Percentiles rank a stretch among this genome's conserved stretches.
phyloP scores from a whole-genome alignment of 2,888 invertebrate species.

The Arrhopalites spinosus region DNA sequence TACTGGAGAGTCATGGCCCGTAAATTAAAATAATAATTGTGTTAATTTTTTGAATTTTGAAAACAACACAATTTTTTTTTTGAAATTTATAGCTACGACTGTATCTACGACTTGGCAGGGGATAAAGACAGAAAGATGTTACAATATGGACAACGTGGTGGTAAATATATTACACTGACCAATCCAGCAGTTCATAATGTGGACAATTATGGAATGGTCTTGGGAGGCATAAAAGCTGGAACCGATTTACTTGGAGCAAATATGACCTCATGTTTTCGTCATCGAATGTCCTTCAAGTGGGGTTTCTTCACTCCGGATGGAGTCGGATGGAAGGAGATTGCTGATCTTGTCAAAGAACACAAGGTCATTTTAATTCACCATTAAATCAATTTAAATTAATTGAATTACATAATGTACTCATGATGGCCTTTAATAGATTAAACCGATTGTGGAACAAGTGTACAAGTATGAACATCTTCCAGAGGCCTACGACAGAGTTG shows the following conservation, averaged over 20 bases:
- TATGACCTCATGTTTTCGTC: slow-evolving; percentile 56
- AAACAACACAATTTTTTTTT: too few relatives aligned
- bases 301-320: slow-evolving; percentile 78
- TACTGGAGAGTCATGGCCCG: slow-evolving; percentile 70
- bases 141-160: slow-evolving; percentile 59
- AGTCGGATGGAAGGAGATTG: slow-evolving; percentile 71
- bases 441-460: slow-evolving; percentile 74
- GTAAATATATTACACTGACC: slow-evolving; percentile 77
- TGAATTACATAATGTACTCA: too few relatives aligned
- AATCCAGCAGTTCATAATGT: slow-evolving; percentile 79
- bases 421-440: too few relatives aligned
- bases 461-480: slow-evolving; percentile 73
- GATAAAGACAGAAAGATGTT: slow-evolving; percentile 59
- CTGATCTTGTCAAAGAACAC: slow-evolving; percentile 68
- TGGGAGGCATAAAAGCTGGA: slow-evolving; percentile 68
- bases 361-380: neutral
- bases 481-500: slow-evolving; percentile 70
- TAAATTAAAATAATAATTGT: slow-evolving; percentile 57
- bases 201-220: slow-evolving; percentile 73
- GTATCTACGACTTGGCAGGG: slow-evolving; percentile 83
- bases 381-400: neutral
- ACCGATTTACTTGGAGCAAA: slow-evolving; percentile 66
- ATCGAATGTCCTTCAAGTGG: slow-evolving; percentile 64
- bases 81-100: slow-evolving; percentile 68
- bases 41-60: too few relatives aligned